Evolutionary conservation across 2,113 vertebrate genomes (phyloP), one percentile per base, ranked within the genome.

Genomic region (human): DNA sequence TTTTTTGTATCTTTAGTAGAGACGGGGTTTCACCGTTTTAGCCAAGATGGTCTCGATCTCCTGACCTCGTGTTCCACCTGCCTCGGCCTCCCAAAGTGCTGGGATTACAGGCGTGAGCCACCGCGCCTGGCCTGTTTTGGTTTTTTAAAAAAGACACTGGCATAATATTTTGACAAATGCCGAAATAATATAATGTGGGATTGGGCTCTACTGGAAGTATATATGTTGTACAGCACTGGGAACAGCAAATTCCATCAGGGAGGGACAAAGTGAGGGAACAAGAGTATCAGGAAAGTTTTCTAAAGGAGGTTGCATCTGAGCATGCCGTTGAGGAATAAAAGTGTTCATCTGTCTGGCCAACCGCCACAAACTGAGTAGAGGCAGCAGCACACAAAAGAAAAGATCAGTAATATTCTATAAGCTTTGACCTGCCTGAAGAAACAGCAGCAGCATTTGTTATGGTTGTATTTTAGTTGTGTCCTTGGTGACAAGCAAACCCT

Each of bases 341-440:
- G 70, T 2, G 12, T 16, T 55, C 45, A 0, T 72, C 45, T 22
- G 83, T 50, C 45, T 22, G 82, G n/a, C 75, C 45, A 43, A 25
- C 12, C 8, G 8, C 3, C 85, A 18, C 25, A 45, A 20, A 14
- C 13, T 27, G 14, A 38, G 78, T 5, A 22, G 80, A 45, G 14
- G n/a, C 22, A 9, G 52, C 18, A 7, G n/a, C 2, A 0, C n/a
- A 32, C 10, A 9, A 6, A 61, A 48, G 32, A 9, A 8, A 61
- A 68, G 23, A 25, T 5, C n/a, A 5, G 0, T 12, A 10, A 10
- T 40, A 68, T 8, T 75, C 66, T 1, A 0, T 4, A 0, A 66
- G 35, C 61, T 61, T 55, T 32, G 59, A 50, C 48, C 64, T 16
- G 13, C 72, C 75, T 10, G 3, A 12, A 13, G 25, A 66, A 6